A percentile compares a stretch with the other conserved stretches of the same genome.
These are phyloP conservation scores for Pseudorhiza aurosa DNA, from an alignment of 30 jellyfish, hydroid and myxozoan species.

Conservation along the genomic window DNA sequence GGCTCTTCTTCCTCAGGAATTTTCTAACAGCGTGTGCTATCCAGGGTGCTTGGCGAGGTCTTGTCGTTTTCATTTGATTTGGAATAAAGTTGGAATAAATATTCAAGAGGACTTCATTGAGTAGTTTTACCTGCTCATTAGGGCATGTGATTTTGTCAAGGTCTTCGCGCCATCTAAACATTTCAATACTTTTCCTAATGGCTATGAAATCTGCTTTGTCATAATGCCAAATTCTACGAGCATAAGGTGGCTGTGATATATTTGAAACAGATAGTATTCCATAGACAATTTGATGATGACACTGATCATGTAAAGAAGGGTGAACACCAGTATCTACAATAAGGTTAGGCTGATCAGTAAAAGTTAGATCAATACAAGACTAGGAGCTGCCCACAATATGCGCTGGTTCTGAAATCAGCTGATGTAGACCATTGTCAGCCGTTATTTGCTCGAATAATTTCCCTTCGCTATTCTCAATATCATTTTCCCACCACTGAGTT, in stretches of 20 bases:
- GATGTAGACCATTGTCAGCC: slow-evolving; percentile 40
- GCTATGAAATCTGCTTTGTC: slow-evolving; percentile 36
- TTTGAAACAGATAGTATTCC: slow-evolving; percentile 44
- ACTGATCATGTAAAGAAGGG: slow-evolving; percentile 44
- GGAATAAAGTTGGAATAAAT: slow-evolving; percentile 46
- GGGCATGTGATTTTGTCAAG: slow-evolving; percentile 38
- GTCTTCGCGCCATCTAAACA: slow-evolving; percentile 46
- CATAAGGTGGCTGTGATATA: slow-evolving; percentile 22
- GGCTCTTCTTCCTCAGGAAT: slow-evolving; percentile 14
- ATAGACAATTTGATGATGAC: slow-evolving; percentile 53
- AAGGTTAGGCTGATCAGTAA: slow-evolving; percentile 53
- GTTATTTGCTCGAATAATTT: slow-evolving; percentile 37
- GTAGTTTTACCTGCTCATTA: slow-evolving; percentile 25
- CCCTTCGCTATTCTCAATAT: slow-evolving; percentile 37
- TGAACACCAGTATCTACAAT: slow-evolving; percentile 42
- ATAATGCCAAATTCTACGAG: slow-evolving; percentile 42
- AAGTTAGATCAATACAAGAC: slow-evolving; percentile 46
- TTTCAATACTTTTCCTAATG: slow-evolving; percentile 52
- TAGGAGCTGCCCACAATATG: slow-evolving; percentile 32
- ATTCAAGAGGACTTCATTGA: slow-evolving; percentile 53
- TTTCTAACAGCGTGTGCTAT: slow-evolving; percentile 31
- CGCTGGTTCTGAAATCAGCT: slow-evolving; percentile 40
- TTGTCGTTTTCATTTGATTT: slow-evolving; percentile 37
- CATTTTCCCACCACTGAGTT: slow-evolving; percentile 52
- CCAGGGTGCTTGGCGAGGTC: slow-evolving; percentile 62